A percentile compares a stretch with the other conserved stretches of the same genome.
These are phyloP conservation scores for Sebastes vulpes DNA, from an alignment of 2,797 vertebrate genomes.

Conservation along the genomic window DNA sequence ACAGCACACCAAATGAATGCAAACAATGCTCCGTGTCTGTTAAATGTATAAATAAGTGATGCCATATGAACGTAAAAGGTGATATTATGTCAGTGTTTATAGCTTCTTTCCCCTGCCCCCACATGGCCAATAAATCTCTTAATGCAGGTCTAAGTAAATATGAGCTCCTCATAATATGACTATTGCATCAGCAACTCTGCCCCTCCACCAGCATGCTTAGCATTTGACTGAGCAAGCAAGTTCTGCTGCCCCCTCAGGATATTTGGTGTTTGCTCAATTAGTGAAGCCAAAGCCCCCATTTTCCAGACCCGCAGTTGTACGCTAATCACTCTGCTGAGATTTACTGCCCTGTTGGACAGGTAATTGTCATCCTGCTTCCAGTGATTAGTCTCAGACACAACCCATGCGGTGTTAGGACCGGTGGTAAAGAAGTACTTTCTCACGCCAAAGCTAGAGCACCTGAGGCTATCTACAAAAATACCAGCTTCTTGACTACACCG, in stretches of 20 bases:
- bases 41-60: background rate
- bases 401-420: constrained; percentile 26
- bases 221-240: constrained; percentile 16
- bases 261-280: constrained; percentile 47
- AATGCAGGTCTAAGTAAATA: background rate
- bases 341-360: constrained; percentile 68
- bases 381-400: constrained; percentile 59
- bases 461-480: constrained; percentile 39
- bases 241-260: constrained; percentile 54
- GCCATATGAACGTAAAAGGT: background rate
- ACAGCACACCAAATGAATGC: background rate
- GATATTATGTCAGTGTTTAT: background rate
- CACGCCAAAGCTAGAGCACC: constrained; percentile 49
- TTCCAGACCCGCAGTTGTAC: constrained; percentile 59
- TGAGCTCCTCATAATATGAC: background rate
- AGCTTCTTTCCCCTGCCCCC: background rate
- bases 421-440: constrained; percentile 58
- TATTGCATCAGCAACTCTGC: constrained; percentile 23
- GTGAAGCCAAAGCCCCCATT: constrained; percentile 46
- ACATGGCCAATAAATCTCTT: background rate
- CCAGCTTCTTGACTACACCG: background rate
- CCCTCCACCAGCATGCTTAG: background rate
- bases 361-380: constrained; percentile 67
- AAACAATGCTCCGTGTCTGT: background rate
- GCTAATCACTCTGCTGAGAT: constrained; percentile 66